Percentiles rank a stretch among this genome's conserved stretches.
Conservation (phyloP, 2,113 vertebrate species). For the Vicugna pacos region DNA sequence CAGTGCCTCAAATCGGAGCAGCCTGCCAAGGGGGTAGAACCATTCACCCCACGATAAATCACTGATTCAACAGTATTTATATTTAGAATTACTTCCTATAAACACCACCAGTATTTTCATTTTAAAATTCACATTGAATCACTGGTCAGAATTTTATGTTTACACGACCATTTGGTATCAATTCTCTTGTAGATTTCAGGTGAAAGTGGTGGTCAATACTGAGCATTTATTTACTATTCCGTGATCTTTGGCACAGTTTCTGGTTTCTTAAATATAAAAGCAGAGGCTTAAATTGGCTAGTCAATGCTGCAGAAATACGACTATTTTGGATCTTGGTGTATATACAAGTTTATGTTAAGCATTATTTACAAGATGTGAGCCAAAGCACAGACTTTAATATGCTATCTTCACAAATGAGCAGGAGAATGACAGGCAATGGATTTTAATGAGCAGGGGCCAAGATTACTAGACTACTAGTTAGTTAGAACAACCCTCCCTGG, state of each 20-base stretch:
- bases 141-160: constrained; percentile 41
- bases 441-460: constrained; percentile 20
- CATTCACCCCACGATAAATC: constrained; percentile 65
- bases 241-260: constrained; percentile 86
- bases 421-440: constrained; percentile 58
- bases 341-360: constrained; percentile 70
- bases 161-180: constrained; percentile 75
- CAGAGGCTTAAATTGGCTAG: constrained; percentile 46
- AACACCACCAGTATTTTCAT: constrained; percentile 75
- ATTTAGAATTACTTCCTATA: constrained; percentile 75
- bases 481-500: constrained; percentile 54
- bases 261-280: constrained; percentile 81
- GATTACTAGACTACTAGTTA: not conserved
- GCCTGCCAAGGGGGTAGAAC: not conserved
- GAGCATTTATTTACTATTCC: constrained; percentile 71
- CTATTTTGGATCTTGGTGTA: constrained; percentile 60
- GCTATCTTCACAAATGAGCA: constrained; percentile 72
- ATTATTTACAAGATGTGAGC: constrained; percentile 83
- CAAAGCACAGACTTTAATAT: constrained; percentile 76
- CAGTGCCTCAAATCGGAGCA: not conserved
- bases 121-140: constrained; percentile 65
- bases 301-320: constrained; percentile 66
- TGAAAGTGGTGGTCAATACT: constrained; percentile 78
- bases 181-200: constrained; percentile 79
- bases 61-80: constrained; percentile 66